These are phyloP conservation scores for Hippoglossus hippoglossus DNA, from an alignment of 2,797 vertebrate genomes.

Conservation along the genomic window DNA sequence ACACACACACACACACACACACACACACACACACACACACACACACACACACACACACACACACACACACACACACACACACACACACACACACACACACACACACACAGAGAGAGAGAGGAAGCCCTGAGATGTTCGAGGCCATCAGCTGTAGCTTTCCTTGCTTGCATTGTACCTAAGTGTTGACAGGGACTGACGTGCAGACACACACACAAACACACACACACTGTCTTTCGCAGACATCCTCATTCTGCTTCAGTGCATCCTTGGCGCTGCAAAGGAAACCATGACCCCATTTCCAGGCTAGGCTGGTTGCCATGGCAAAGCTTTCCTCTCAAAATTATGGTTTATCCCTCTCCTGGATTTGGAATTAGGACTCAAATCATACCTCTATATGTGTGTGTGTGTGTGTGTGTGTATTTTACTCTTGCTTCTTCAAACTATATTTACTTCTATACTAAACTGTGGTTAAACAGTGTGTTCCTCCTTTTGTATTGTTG, in stretches of 20 bases:
- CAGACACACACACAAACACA: constrained; percentile 5
- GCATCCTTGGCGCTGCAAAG: constrained; percentile 68
- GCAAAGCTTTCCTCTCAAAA: constrained; percentile 71
- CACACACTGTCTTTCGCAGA: constrained; percentile 40
- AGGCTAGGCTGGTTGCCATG: constrained; percentile 72
- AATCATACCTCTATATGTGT: constrained; percentile 50
- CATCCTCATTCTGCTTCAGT: constrained; percentile 77
- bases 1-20: constrained; percentile 10
- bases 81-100: constrained; percentile 13
- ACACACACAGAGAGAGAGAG: background rate
- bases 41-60: constrained; percentile 12
- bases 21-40: constrained; percentile 13
- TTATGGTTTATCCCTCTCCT: constrained; percentile 65
- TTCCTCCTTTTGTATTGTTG: background rate
- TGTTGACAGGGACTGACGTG: constrained; percentile 50
- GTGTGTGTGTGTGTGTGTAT: constrained; percentile 18
- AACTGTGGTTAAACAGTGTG: background rate
- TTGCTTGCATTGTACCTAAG: constrained; percentile 52
- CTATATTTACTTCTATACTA: background rate
- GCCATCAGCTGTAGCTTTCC: constrained; percentile 58
- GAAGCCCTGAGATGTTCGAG: constrained; percentile 36
- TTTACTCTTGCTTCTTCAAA: background rate
- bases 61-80: constrained; percentile 15
- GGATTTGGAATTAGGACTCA: constrained; percentile 45
- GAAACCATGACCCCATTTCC: constrained; percentile 80